A percentile compares a stretch with the other conserved stretches of the same genome.
Evolutionary conservation across 2,113 vertebrate genomes (phyloP).

Genomic region (Myotis lucifugus): DNA sequence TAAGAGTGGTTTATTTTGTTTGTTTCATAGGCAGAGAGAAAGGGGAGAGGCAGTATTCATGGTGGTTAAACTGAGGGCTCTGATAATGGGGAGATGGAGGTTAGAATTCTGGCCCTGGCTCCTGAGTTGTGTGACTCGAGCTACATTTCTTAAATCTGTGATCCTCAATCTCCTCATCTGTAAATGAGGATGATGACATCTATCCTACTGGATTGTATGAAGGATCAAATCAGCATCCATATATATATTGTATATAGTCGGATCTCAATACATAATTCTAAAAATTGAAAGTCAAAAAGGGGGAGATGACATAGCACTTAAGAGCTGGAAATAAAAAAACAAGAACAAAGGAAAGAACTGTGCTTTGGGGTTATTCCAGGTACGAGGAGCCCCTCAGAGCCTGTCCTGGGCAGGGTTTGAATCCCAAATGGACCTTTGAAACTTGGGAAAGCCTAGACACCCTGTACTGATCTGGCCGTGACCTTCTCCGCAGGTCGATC

Average conservation of each 20-base stretch:
- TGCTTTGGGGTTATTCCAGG: not conserved
- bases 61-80: not conserved
- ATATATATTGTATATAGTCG: not conserved
- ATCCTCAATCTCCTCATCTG: not conserved
- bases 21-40: not conserved
- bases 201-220: not conserved
- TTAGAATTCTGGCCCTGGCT: not conserved
- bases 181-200: not conserved
- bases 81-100: not conserved
- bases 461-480: not conserved
- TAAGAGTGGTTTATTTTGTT: not conserved
- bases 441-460: not conserved
- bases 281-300: not conserved
- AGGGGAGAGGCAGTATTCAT: not conserved
- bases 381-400: not conserved
- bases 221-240: not conserved
- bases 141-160: not conserved
- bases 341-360: not conserved
- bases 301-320: not conserved
- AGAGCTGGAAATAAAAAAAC: not conserved
- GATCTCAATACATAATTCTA: not conserved
- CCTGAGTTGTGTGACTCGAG: not conserved
- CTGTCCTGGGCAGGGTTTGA: not conserved
- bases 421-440: not conserved
- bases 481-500: rapidly evolving